Evolutionary conservation across 2,888 invertebrate species (phyloP).

Genomic region (Bombylius discolor): DNA sequence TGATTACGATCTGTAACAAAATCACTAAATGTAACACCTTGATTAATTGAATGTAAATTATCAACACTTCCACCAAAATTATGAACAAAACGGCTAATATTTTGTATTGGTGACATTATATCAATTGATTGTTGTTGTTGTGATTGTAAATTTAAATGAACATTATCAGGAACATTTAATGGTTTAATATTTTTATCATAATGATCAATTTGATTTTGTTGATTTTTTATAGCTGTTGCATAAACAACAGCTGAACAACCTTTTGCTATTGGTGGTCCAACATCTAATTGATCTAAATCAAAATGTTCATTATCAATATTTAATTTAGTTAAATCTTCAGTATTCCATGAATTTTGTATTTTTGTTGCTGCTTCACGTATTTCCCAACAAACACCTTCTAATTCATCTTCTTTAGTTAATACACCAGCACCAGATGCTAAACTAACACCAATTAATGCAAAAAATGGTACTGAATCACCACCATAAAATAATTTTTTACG

Average conservation of each 20-base stretch:
- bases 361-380: conserved; percentile 45
- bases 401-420: conserved; percentile 60
- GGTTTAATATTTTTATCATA: neutral
- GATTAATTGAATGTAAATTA: conserved; percentile 27
- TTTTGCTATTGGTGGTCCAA: conserved; percentile 62
- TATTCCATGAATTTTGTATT: conserved; percentile 29
- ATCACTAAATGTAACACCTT: conserved; percentile 22
- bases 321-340: conserved; percentile 20
- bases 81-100: conserved; percentile 33
- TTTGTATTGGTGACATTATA: conserved; percentile 32
- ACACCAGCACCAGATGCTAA: conserved; percentile 60
- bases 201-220: conserved; percentile 8
- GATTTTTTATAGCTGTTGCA: conserved; percentile 44
- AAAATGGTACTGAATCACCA: conserved; percentile 59
- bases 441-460: conserved; percentile 60
- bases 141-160: neutral
- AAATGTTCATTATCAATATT: conserved; percentile 33
- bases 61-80: conserved; percentile 34
- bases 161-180: neutral
- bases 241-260: conserved; percentile 74
- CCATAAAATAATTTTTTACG: conserved; percentile 52
- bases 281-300: conserved; percentile 45
- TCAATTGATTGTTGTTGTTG: conserved; percentile 12
- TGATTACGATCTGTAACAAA: conserved; percentile 17
- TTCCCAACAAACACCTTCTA: conserved; percentile 66